Conservation (phyloP, 2,113 vertebrate species). For the Glaucomys volans region DNA sequence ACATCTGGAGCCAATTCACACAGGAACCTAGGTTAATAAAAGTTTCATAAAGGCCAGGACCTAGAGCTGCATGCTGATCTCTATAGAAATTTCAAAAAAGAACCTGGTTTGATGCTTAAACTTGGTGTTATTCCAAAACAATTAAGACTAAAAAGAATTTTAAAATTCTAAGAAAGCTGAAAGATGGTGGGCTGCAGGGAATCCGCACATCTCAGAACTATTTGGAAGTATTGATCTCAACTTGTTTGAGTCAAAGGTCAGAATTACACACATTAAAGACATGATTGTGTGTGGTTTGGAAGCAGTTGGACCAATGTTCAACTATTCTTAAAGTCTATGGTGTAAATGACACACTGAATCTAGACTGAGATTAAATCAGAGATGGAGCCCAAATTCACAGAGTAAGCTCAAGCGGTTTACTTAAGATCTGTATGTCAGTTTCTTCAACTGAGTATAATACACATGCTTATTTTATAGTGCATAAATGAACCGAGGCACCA, state of each 20-base stretch:
- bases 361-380: background rate
- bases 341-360: background rate
- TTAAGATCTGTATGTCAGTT: background rate
- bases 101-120: background rate
- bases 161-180: conserved; percentile 15
- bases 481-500: background rate
- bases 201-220: background rate
- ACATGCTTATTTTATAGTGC: background rate
- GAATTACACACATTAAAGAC: background rate
- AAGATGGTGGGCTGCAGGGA: background rate
- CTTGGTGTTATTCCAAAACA: background rate
- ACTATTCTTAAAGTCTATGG: background rate
- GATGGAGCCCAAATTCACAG: background rate
- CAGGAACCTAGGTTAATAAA: background rate
- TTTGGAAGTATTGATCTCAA: background rate
- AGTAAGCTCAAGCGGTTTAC: background rate
- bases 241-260: conserved; percentile 20
- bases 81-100: background rate
- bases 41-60: background rate
- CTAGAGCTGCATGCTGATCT: background rate
- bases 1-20: background rate
- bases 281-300: background rate
- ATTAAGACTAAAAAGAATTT: conserved; percentile 15
- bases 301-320: background rate
- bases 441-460: background rate